Conservation (phyloP, 1,140 invertebrate genomes). For the Metaphire vulgaris region DNA sequence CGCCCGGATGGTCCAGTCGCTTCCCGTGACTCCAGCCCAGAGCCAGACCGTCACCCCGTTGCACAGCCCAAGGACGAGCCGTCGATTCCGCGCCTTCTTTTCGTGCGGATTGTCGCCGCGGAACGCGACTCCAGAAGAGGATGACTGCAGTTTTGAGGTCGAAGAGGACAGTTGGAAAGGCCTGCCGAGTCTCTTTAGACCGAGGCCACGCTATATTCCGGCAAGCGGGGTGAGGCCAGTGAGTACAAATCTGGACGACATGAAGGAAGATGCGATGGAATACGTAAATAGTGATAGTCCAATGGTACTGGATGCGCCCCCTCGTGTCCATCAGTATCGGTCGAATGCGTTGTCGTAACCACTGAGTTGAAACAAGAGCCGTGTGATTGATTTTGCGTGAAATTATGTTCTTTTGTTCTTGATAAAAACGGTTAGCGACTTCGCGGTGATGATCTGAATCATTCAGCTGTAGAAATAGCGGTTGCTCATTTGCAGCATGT, state of each 20-base stretch:
- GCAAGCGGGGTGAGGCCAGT: not conserved
- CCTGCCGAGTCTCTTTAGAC: conserved; percentile 26
- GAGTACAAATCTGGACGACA: not conserved
- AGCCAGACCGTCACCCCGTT: conserved; percentile 17
- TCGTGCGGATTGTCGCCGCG: conserved; percentile 18
- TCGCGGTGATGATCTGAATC: no score
- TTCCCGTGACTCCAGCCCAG: conserved; percentile 27
- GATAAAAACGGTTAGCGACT: not conserved
- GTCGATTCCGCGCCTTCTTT: conserved; percentile 17
- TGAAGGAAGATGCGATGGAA: not conserved
- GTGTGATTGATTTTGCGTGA: not conserved
- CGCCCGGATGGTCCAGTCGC: conserved; percentile 23
- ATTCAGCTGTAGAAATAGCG: not conserved
- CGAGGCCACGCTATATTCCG: conserved; percentile 21
- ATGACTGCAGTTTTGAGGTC: conserved; percentile 4
- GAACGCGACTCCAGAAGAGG: conserved; percentile 16
- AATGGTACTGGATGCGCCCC: not conserved
- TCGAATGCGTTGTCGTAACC: not conserved
- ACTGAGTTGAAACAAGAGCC: not conserved
- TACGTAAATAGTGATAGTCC: not conserved
- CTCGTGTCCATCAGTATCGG: not conserved
- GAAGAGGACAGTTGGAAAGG: conserved; percentile 26
- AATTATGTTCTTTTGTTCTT: not conserved
- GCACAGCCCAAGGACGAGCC: conserved; percentile 9
- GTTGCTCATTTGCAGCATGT: not conserved